phyloP scores from a whole-genome alignment of 2,113 vertebrate species.

The Megaleporinus macrocephalus region DNA sequence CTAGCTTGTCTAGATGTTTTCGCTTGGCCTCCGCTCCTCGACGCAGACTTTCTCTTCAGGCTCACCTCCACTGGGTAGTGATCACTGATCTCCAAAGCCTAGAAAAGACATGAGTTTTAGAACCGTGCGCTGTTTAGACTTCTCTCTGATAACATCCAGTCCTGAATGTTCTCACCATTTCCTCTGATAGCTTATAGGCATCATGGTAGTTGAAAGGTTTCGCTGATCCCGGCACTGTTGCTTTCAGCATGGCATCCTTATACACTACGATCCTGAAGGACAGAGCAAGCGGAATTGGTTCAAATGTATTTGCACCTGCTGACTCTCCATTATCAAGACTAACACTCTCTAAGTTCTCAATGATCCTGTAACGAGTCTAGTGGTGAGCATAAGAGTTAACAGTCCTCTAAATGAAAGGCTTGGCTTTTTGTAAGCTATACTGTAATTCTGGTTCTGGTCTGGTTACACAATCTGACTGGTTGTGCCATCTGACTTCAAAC shows the following conservation, averaged over 20 bases:
- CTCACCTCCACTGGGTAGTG: slow-evolving; percentile 68
- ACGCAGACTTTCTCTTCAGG: slow-evolving; percentile 8
- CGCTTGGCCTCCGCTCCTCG: not conserved
- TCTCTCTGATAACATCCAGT: not conserved
- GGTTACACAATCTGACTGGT: too few species aligned
- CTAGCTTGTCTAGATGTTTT: slow-evolving; percentile 40
- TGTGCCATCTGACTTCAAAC: too few species aligned
- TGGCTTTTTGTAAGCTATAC: too few species aligned
- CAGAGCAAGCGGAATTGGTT: too few species aligned
- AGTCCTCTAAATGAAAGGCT: too few species aligned
- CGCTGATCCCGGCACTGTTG: slow-evolving; percentile 74
- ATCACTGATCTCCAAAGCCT: slow-evolving; percentile 71
- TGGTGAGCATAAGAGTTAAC: too few species aligned
- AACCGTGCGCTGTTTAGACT: not conserved
- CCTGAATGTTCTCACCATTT: slow-evolving; percentile 61
- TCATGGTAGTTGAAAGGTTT: slow-evolving; percentile 76
- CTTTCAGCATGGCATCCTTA: slow-evolving; percentile 65
- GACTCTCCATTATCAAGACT: too few species aligned
- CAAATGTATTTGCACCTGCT: too few species aligned
- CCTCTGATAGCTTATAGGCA: slow-evolving; percentile 65
- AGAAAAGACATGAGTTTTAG: not conserved
- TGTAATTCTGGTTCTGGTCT: too few species aligned
- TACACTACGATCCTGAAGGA: slow-evolving; percentile 79
- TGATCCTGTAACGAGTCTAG: too few species aligned
- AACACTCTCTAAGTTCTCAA: too few species aligned